Conservation (phyloP, 2,888 invertebrate genomes). For the Acrobasis consociella region DNA sequence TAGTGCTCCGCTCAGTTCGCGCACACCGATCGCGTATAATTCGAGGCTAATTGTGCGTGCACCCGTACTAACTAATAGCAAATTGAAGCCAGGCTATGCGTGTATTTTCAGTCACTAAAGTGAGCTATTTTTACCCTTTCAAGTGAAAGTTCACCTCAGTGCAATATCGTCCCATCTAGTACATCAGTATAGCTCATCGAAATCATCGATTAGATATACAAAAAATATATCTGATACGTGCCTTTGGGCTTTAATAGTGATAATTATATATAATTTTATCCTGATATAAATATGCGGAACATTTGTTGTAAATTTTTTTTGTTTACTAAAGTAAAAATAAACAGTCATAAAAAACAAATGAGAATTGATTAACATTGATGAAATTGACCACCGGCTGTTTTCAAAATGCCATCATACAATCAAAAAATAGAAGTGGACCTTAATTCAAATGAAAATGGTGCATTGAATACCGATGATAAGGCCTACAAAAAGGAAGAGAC, state of each 20-base stretch:
- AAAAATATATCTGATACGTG: conserved; percentile 45
- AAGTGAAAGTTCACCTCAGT: conserved; percentile 48
- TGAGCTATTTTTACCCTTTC: conserved; percentile 46
- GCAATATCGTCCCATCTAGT: conserved; percentile 46
- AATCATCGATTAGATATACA: conserved; percentile 52
- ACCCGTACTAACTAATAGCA: conserved; percentile 52
- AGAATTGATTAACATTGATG: conserved; percentile 34
- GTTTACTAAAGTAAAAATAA: conserved; percentile 31
- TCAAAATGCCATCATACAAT: conserved; percentile 71
- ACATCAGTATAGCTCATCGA: conserved; percentile 48
- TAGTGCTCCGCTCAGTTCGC: conserved; percentile 67
- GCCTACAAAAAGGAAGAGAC: conserved; percentile 50
- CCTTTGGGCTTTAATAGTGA: conserved; percentile 50
- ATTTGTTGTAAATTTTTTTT: conserved; percentile 42
- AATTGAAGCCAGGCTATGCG: conserved; percentile 57
- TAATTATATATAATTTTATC: conserved; percentile 38
- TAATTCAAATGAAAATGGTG: conserved; percentile 62
- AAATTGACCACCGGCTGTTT: conserved; percentile 41
- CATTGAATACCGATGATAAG: conserved; percentile 54
- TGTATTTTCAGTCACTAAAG: conserved; percentile 58
- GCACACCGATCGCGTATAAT: conserved; percentile 66
- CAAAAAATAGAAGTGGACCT: conserved; percentile 72
- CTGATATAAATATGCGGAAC: conserved; percentile 62
- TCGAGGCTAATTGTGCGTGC: conserved; percentile 66
- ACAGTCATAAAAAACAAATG: conserved; percentile 21